Evolutionary conservation across 1,140 invertebrate genomes (phyloP).

Genomic region (Octopus sinensis): DNA sequence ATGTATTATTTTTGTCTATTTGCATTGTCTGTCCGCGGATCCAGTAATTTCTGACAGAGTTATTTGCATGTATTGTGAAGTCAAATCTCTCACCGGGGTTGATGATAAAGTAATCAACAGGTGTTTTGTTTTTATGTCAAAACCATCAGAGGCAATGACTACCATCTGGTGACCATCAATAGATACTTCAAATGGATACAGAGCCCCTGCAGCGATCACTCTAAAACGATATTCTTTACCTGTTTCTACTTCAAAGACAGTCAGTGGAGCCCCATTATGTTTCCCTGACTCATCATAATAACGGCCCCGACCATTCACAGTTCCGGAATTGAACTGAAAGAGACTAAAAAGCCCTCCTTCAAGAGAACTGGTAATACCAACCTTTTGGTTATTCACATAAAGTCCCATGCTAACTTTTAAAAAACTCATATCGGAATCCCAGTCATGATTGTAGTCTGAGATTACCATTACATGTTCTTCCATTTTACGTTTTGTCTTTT

Average conservation of each 20-base stretch:
- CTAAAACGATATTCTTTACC: slow-evolving; percentile 45
- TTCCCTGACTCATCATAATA: slow-evolving; percentile 62
- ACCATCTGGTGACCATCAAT: slow-evolving; percentile 62
- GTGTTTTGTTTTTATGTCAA: too few relatives aligned
- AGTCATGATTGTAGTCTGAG: slow-evolving; percentile 39
- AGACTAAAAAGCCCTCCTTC: slow-evolving; percentile 21
- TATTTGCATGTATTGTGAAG: slow-evolving; percentile 69
- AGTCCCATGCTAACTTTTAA: slow-evolving; percentile 53
- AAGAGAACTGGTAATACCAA: neutral
- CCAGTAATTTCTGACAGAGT: slow-evolving; percentile 74
- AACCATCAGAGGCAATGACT: slow-evolving; percentile 77
- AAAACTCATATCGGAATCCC: slow-evolving; percentile 32
- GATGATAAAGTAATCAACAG: slow-evolving; percentile 50
- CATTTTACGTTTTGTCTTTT: slow-evolving; percentile 28
- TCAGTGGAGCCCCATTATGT: slow-evolving; percentile 46
- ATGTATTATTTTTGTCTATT: slow-evolving; percentile 19
- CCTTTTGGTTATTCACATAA: slow-evolving; percentile 32
- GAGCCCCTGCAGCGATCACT: slow-evolving; percentile 36
- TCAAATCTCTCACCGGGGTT: slow-evolving; percentile 76
- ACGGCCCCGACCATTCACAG: slow-evolving; percentile 29
- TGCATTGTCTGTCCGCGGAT: slow-evolving; percentile 60
- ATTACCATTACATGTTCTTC: slow-evolving; percentile 39
- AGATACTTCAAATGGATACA: slow-evolving; percentile 61
- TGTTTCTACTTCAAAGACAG: slow-evolving; percentile 33
- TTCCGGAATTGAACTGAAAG: slow-evolving; percentile 26